These are phyloP conservation scores for Bruchidius siliquastri DNA, from an alignment of 2,888 invertebrate species.

Conservation along the genomic window DNA sequence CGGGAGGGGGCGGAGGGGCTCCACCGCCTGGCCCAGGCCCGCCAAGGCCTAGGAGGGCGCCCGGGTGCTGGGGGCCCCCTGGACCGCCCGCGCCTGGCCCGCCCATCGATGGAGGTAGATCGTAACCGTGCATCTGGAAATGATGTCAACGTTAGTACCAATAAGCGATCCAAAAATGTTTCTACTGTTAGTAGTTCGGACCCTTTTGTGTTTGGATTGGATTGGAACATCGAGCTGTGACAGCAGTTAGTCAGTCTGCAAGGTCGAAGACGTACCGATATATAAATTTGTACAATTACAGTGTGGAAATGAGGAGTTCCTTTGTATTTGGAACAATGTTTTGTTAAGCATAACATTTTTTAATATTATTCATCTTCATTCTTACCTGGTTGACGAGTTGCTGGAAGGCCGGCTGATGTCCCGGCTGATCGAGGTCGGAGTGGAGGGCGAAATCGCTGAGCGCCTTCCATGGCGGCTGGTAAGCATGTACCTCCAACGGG, in stretches of 20 bases:
- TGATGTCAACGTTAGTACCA: neutral
- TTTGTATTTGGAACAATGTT: no score
- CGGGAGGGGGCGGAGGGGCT: constrained; percentile 57
- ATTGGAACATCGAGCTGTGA: no score
- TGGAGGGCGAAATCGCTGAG: constrained; percentile 93
- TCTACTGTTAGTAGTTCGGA: no score
- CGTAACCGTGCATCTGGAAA: constrained; percentile 87
- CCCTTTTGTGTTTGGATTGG: no score
- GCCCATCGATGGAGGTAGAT: constrained; percentile 54
- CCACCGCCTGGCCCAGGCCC: constrained; percentile 41
- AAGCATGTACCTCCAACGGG: constrained; percentile 85
- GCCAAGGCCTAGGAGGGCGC: constrained; percentile 51
- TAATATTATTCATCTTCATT: neutral
- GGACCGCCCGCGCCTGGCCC: constrained; percentile 28
- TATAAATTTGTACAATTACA: no score
- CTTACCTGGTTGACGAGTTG: constrained; percentile 91
- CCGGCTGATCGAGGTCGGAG: constrained; percentile 80
- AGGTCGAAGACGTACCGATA: no score
- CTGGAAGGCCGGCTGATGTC: constrained; percentile 88
- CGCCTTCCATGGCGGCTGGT: constrained; percentile 97
- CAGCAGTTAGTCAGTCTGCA: no score
- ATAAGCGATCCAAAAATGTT: no score
- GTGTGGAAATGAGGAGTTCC: no score
- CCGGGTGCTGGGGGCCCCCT: constrained; percentile 52
- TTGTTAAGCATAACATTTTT: no score